Base-by-base conservation (phyloP, 1,140 invertebrate species). In the Paracyclopina nana region DNA sequence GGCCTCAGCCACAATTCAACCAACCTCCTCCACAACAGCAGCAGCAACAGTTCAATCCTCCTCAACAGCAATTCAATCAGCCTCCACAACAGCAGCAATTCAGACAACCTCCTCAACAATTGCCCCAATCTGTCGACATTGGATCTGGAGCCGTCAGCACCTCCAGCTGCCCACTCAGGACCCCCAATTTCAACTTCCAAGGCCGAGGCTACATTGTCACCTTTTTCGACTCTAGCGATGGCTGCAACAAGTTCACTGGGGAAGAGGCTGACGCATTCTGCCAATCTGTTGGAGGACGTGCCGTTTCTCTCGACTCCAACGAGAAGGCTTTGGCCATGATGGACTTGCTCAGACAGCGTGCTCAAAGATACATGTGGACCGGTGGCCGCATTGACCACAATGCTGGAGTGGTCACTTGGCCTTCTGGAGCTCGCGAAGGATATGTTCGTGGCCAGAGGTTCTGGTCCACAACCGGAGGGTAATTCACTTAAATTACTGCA, bases 401-500 rank as follows among this genome's bases (percentile, higher is more conserved):
- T 11, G 25, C 11, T 31, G 28, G 28, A 12, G 28, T 29, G 9
- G 45, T 48, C 25, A 28, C 28, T 29, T 52, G 50, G 50, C 38
- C 50, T 24, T 52, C 50, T 27, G 50, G 50, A 3, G 25, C 4
- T 6, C 6, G 40, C 14, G 40, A 42, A 22, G 40, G 40, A 9
- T 42, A 42, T 42, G 6, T 6, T 6, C 40, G 40, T 42, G 40
- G 40, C 14, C 8, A 42, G 40, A 42, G 40, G 24, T 42, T 29
- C 12, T 52, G 50, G 50, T 52, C 50, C 20, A 14, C 42, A n/a
- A 52, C 50, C 42, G 50, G 50, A 46, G 50, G 48, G 48, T 50
- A 50, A 50, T 28, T 28, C 14, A 6, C 6, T 48, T 6, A 3
- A 48, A 4, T 48, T 50, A 4, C 29, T 4, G 2, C 11, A 18